Conservation (phyloP, 2,797 vertebrate species). For the Bovichtus variegatus region DNA sequence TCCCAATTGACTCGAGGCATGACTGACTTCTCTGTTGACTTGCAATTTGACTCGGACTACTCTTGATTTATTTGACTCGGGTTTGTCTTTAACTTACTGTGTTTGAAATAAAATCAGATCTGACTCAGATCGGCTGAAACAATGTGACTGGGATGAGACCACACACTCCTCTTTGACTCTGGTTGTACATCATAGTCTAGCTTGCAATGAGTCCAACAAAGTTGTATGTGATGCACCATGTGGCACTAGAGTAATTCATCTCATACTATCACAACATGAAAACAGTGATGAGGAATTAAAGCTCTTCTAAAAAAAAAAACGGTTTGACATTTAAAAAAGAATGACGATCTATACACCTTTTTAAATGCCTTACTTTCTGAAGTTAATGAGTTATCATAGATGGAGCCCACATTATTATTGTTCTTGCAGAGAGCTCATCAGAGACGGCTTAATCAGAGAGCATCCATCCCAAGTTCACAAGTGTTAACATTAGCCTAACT, state of each 20-base stretch:
- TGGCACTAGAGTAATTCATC: neutral
- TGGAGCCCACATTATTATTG: neutral
- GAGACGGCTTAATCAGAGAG: conserved; percentile 42
- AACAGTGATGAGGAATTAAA: neutral
- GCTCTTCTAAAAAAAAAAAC: neutral
- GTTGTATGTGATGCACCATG: neutral
- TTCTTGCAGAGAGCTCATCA: conserved; percentile 8
- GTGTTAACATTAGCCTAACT: conserved; percentile 50
- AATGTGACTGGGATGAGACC: neutral
- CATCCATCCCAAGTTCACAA: conserved; percentile 40
- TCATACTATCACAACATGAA: neutral
- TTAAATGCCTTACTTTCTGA: conserved; percentile 7
- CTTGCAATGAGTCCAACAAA: neutral
- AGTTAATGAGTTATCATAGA: conserved; percentile 27
- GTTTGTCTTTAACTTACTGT: conserved; percentile 1
- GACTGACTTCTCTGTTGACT: neutral
- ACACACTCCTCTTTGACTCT: neutral
- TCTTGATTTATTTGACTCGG: neutral
- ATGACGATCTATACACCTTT: neutral
- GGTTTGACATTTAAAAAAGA: conserved; percentile 24
- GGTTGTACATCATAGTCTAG: neutral
- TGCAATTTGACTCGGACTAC: neutral
- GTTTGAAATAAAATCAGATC: neutral
- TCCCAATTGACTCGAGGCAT: neutral
- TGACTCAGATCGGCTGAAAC: neutral